phyloP scores from a whole-genome alignment of 2,797 vertebrate genomes.

The Lacerta agilis region DNA sequence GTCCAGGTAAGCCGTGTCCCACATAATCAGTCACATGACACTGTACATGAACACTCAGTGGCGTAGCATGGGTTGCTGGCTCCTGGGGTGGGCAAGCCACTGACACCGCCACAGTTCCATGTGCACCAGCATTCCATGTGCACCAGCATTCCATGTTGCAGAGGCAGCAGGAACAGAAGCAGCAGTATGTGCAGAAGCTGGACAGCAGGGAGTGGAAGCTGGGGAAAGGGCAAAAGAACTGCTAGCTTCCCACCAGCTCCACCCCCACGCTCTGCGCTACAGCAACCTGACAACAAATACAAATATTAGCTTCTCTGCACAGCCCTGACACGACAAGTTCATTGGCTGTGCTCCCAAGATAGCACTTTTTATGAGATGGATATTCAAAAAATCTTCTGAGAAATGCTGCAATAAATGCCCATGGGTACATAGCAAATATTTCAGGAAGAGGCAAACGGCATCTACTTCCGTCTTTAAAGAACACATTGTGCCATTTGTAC shows the following conservation, averaged over 20 bases:
- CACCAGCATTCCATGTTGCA: background rate
- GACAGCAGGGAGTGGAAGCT: background rate
- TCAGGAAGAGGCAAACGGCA: background rate
- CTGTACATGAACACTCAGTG: too few relatives aligned
- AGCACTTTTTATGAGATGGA: constrained; percentile 1
- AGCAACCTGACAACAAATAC: background rate
- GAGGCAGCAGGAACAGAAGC: background rate
- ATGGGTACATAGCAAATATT: background rate
- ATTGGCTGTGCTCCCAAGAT: background rate
- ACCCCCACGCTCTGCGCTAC: background rate
- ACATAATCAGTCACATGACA: too few relatives aligned
- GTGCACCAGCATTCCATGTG: background rate
- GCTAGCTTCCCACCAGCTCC: background rate
- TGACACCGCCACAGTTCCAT: background rate
- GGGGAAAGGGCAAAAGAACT: background rate
- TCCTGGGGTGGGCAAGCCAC: too few relatives aligned
- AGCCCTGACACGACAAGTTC: background rate
- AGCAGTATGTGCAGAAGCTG: background rate
- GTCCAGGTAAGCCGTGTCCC: too few relatives aligned
- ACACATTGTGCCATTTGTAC: background rate
- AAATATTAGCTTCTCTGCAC: background rate
- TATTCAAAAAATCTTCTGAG: background rate
- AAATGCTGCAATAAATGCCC: constrained; percentile 20
- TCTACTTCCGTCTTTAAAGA: constrained; percentile 2
- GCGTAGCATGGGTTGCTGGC: too few relatives aligned